These are phyloP conservation scores for Physeter macrocephalus DNA, from an alignment of 2,113 vertebrate genomes.

Conservation along the genomic window DNA sequence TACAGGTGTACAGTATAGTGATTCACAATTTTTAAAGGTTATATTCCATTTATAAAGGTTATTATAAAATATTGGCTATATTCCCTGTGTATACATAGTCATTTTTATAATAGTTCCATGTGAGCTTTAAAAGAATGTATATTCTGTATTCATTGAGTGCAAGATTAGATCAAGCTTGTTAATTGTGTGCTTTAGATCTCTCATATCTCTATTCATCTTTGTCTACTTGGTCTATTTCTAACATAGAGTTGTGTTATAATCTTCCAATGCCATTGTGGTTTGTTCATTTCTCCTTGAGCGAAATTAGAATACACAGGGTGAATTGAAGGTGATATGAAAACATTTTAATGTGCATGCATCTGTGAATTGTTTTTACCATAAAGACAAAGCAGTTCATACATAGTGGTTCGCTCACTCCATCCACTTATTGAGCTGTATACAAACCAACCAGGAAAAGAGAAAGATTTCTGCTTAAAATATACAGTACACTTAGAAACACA, in stretches of 20 bases:
- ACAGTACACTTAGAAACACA: constrained; percentile 64
- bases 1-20: background rate
- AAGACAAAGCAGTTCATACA: constrained; percentile 37
- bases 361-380: constrained; percentile 41
- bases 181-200: background rate
- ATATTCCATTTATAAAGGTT: no score
- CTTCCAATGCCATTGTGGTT: background rate
- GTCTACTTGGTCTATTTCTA: constrained; percentile 28
- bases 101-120: background rate
- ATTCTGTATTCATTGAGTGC: background rate
- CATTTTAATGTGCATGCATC: constrained; percentile 27
- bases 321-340: constrained; percentile 40
- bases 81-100: background rate
- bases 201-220: constrained; percentile 1
- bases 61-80: background rate
- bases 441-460: constrained; percentile 35
- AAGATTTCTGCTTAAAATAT: constrained; percentile 64
- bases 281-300: constrained; percentile 47
- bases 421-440: constrained; percentile 52
- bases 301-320: background rate
- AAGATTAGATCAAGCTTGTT: constrained; percentile 6
- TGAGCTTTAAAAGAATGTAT: background rate
- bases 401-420: background rate
- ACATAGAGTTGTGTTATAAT: constrained; percentile 26
- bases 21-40: background rate